These are phyloP conservation scores for Sarcophaga bullata DNA, from an alignment of 1,140 invertebrate genomes.

Conservation along the genomic window DNA sequence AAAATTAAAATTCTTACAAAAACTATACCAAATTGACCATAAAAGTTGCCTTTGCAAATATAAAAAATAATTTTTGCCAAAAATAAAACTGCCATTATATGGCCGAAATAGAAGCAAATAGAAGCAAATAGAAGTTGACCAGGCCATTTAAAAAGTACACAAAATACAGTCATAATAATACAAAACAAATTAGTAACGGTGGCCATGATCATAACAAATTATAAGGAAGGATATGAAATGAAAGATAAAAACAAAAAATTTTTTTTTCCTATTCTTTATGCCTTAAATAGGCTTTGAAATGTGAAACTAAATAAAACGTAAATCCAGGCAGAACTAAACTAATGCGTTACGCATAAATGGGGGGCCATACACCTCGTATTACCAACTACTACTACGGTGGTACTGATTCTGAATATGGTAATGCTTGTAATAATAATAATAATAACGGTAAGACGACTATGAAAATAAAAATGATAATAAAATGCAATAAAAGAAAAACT, in stretches of 20 bases:
- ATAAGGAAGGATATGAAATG: background rate
- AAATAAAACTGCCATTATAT: background rate
- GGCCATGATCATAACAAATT: constrained; percentile 9
- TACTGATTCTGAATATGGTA: background rate
- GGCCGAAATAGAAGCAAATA: too few species aligned
- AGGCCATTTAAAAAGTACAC: background rate
- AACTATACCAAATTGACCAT: too few species aligned
- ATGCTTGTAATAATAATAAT: constrained; percentile 4
- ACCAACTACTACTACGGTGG: background rate
- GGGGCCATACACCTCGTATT: too few species aligned
- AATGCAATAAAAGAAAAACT: background rate
- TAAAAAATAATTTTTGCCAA: background rate
- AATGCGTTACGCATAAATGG: background rate
- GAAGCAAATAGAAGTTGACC: background rate
- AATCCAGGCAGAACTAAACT: constrained; percentile 34
- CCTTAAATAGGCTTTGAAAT: background rate
- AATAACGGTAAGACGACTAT: background rate
- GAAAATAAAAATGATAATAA: too few species aligned
- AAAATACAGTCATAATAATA: background rate
- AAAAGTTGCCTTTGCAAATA: background rate
- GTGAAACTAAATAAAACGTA: constrained; percentile 20
- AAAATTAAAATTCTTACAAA: too few species aligned
- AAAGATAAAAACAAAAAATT: background rate
- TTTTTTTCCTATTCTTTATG: background rate
- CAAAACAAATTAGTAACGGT: constrained; percentile 26